phyloP scores from a whole-genome alignment of 2,797 vertebrate genomes.

The Gobionotothen gibberifrons region DNA sequence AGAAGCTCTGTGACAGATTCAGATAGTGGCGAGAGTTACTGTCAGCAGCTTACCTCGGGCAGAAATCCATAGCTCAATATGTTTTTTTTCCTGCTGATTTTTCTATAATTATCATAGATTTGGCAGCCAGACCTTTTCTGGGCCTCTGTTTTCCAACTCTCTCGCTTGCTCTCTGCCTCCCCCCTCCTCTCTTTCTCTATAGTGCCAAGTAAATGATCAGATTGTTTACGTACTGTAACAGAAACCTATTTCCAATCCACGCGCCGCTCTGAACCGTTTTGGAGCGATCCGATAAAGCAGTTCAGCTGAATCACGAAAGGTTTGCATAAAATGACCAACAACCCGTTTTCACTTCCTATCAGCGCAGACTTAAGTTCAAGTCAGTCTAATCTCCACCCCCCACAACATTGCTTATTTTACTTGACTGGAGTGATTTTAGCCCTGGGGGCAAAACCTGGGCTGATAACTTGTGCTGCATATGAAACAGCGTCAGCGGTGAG shows the following conservation, averaged over 20 bases:
- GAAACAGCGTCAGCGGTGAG: constrained; percentile 38
- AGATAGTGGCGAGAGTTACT: constrained; percentile 63
- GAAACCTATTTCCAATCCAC: constrained; percentile 51
- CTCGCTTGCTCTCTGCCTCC: constrained; percentile 5
- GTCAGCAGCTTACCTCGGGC: constrained; percentile 54
- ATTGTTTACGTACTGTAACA: constrained; percentile 65
- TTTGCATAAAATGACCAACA: constrained; percentile 58
- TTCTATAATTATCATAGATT: constrained; percentile 57
- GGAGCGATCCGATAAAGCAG: constrained; percentile 54
- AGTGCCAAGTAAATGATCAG: constrained; percentile 57
- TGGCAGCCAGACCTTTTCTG: constrained; percentile 42
- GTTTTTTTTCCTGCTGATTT: constrained; percentile 40
- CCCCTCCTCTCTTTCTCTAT: background rate
- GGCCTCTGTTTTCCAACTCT: constrained; percentile 18
- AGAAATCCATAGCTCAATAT: constrained; percentile 57
- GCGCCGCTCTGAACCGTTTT: constrained; percentile 40
- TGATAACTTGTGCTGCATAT: constrained; percentile 41
- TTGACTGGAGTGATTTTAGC: constrained; percentile 63
- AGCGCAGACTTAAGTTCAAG: constrained; percentile 49
- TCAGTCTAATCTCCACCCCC: constrained; percentile 59
- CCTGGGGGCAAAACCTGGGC: constrained; percentile 56
- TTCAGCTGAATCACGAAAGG: constrained; percentile 61
- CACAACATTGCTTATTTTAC: constrained; percentile 67
- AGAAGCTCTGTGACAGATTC: constrained; percentile 72
- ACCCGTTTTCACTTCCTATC: constrained; percentile 54